A percentile compares a stretch with the other conserved stretches of the same genome.
Conservation (phyloP, 2,888 invertebrate species). For the Slavum lentiscoides region DNA sequence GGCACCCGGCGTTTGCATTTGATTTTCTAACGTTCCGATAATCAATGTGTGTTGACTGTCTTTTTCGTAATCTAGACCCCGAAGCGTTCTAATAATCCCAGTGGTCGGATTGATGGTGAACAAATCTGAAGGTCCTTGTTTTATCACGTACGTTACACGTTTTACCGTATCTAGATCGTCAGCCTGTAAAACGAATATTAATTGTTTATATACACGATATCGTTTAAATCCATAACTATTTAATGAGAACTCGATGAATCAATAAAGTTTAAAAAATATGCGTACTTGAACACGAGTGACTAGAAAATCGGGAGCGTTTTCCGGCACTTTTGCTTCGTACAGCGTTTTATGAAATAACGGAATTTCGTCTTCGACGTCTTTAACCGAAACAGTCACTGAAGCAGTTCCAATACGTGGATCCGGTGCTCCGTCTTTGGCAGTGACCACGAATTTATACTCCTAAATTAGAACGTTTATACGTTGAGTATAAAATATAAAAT, state of each 20-base stretch:
- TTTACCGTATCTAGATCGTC: slow-evolving; percentile 82
- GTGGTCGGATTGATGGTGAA: slow-evolving; percentile 81
- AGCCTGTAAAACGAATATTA: slow-evolving; percentile 65
- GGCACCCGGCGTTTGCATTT: slow-evolving; percentile 69
- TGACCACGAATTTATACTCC: slow-evolving; percentile 82
- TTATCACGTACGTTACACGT: slow-evolving; percentile 80
- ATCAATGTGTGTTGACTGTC: slow-evolving; percentile 74
- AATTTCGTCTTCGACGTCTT: slow-evolving; percentile 80
- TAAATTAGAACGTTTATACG: slow-evolving; percentile 58
- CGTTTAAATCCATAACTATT: neutral
- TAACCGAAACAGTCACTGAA: slow-evolving; percentile 78
- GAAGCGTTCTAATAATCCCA: slow-evolving; percentile 76
- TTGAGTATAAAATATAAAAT: neutral
- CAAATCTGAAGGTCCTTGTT: slow-evolving; percentile 77
- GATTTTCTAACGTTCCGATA: slow-evolving; percentile 83
- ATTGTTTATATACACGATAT: neutral
- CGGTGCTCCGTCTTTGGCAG: slow-evolving; percentile 84
- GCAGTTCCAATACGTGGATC: slow-evolving; percentile 85
- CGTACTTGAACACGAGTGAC: slow-evolving; percentile 76
- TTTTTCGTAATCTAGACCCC: slow-evolving; percentile 78
- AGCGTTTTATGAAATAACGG: slow-evolving; percentile 74
- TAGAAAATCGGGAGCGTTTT: slow-evolving; percentile 78
- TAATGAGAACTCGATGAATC: neutral
- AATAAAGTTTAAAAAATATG: neutral
- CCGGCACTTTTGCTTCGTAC: slow-evolving; percentile 81